These are phyloP conservation scores for Lordiphosa stackelbergi DNA, from an alignment of 1,140 invertebrate genomes.

Conservation along the genomic window DNA sequence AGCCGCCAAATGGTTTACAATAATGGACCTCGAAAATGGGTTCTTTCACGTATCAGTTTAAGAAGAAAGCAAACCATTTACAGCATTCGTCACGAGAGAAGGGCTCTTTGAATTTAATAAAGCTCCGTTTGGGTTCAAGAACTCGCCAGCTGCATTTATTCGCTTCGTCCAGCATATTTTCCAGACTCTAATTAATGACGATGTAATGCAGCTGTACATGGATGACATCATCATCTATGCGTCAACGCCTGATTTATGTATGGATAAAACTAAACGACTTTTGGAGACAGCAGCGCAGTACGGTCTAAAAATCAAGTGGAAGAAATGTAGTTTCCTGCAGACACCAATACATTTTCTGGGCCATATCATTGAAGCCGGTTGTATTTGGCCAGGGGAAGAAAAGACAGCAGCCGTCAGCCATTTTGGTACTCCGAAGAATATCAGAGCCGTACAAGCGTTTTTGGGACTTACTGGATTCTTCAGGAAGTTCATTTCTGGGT, in stretches of 20 bases:
- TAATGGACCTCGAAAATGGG: conserved; percentile 16
- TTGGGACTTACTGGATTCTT: too few relatives aligned
- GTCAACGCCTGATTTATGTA: conserved; percentile 5
- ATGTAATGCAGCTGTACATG: conserved; percentile 29
- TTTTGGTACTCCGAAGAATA: background rate
- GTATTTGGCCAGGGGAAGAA: background rate
- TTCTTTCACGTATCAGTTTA: conserved; percentile 52
- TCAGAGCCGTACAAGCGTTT: too few relatives aligned
- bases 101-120: too few relatives aligned
- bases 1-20: conserved; percentile 32
- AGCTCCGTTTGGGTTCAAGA: too few relatives aligned
- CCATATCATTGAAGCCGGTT: conserved; percentile 7
- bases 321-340: conserved; percentile 21
- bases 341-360: conserved; percentile 7
- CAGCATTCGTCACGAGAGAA: too few relatives aligned
- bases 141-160: too few relatives aligned
- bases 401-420: conserved; percentile 12
- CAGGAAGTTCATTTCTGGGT: too few relatives aligned
- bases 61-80: conserved; percentile 38
- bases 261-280: conserved; percentile 14
- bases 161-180: conserved; percentile 6
- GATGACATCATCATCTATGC: conserved; percentile 33
- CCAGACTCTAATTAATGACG: conserved; percentile 3
- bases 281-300: conserved; percentile 12
- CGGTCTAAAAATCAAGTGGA: conserved; percentile 22